Evolutionary conservation across 2,113 vertebrate genomes (phyloP), one percentile per base, ranked within the genome.

Genomic region (Xiphophorus couchianus): DNA sequence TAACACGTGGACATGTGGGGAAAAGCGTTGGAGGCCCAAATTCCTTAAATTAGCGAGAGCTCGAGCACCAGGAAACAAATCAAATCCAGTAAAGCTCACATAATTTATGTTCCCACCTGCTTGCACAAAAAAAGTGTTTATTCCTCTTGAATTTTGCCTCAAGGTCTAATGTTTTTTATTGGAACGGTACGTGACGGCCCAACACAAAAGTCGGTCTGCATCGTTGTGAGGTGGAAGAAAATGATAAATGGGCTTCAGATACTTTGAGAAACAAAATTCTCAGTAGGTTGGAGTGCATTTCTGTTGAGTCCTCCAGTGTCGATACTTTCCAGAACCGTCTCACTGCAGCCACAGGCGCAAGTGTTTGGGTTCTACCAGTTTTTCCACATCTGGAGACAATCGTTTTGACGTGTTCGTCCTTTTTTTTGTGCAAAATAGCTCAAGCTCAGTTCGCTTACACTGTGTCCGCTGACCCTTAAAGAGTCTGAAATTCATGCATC

Each of bases 21-120:
- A 42, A 5, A 69, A 42, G 1, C 8, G 5, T 61, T 62, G 60
- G 66, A 81, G 66, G 63, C n/a, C 51, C 58, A 37, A 37, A 27
- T 69, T 54, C 25, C 72, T 70, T 37, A 25, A 64, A 69, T 58
- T 68, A 33, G 27, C 14, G 13, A 44, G 62, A 63, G 37, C 15
- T 22, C 0, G 3, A 37, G 42, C 8, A 10, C 5, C 4, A 27
- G n/a, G 5, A 62, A 58, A 39, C 37, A 29, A 83, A 76, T 77
- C 28, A 5, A 63, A 42, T 10, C 44, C 33, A 28, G 7, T 42
- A 44, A 8, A 72, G 61, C 13, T 30, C 31, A 25, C 14, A 44
- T 39, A 15, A 27, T 60, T 74, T 27, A 69, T 78, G 74, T 68
- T 25, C 58, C 31, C 75, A 78, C n/a, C 51, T 64, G 31, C 74